A percentile compares a stretch with the other conserved stretches of the same genome.
Evolutionary conservation across 2,797 vertebrate genomes (phyloP).

Genomic region (Crenuchus spilurus): DNA sequence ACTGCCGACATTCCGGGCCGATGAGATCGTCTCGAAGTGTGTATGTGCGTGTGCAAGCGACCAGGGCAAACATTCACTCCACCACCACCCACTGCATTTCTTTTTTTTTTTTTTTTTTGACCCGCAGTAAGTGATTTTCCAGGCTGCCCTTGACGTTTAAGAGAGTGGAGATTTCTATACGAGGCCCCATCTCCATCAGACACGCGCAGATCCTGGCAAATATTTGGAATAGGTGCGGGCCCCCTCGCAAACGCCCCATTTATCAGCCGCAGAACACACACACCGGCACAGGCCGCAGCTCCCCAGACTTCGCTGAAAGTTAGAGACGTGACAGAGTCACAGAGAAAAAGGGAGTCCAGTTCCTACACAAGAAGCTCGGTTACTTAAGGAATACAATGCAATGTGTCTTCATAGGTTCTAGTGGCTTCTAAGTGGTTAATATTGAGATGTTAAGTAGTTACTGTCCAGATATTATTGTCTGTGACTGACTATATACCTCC

Average conservation of each 20-base stretch:
- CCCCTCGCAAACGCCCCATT: constrained; percentile 75
- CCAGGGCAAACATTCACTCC: constrained; percentile 80
- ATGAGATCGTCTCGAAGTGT: constrained; percentile 71
- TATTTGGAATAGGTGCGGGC: constrained; percentile 75
- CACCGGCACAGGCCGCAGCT: constrained; percentile 45
- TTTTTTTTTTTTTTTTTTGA: constrained; percentile 58
- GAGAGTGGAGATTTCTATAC: constrained; percentile 66
- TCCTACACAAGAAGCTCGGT: neutral
- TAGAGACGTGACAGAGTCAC: neutral
- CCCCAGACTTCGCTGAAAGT: constrained; percentile 5
- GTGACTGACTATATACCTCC: too few relatives aligned
- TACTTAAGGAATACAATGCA: too few relatives aligned
- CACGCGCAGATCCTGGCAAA: constrained; percentile 54
- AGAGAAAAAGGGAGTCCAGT: neutral
- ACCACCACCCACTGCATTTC: constrained; percentile 65
- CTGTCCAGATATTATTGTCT: too few relatives aligned
- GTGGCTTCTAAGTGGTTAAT: too few relatives aligned
- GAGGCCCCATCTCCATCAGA: constrained; percentile 48
- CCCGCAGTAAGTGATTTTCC: constrained; percentile 82
- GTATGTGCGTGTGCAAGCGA: constrained; percentile 68
- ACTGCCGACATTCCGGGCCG: constrained; percentile 76
- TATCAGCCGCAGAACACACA: constrained; percentile 70
- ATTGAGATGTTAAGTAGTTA: too few relatives aligned
- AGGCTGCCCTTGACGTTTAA: constrained; percentile 68
- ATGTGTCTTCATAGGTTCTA: neutral